phyloP scores from a whole-genome alignment of 2,888 invertebrate genomes.

The Gymnoscelis rufifasciata region DNA sequence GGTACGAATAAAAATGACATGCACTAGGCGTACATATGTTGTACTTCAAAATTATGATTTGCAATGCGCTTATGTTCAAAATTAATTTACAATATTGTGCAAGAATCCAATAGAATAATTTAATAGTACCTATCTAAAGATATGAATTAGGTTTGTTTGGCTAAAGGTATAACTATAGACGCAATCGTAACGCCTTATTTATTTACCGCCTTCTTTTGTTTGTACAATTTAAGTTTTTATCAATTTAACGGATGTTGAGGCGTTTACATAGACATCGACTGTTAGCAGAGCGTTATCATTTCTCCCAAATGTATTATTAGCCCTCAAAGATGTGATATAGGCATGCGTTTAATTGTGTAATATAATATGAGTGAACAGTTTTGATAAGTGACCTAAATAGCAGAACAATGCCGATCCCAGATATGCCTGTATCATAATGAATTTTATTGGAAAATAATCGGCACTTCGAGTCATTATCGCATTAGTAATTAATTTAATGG shows the following conservation, averaged over 20 bases:
- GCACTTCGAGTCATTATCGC: conserved; percentile 48
- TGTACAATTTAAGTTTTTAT: conserved; percentile 2
- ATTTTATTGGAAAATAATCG: conserved; percentile 28
- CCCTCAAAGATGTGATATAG: not conserved
- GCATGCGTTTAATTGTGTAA: not conserved
- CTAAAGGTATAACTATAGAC: not conserved
- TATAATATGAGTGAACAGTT: not conserved
- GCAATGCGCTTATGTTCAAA: too few relatives aligned
- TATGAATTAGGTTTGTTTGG: not conserved
- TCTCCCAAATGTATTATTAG: not conserved
- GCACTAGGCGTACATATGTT: too few relatives aligned
- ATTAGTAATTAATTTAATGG: conserved; percentile 52
- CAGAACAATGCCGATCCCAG: conserved; percentile 28
- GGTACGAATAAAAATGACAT: too few relatives aligned
- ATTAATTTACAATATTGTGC: too few relatives aligned
- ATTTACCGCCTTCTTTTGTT: too few relatives aligned
- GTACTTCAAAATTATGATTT: too few relatives aligned
- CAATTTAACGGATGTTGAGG: conserved; percentile 10
- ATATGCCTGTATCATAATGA: conserved; percentile 31
- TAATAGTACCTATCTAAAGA: too few relatives aligned
- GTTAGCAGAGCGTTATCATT: not conserved
- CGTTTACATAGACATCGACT: not conserved
- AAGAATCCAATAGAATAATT: too few relatives aligned
- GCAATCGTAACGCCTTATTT: not conserved
- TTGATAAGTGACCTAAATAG: conserved; percentile 17